These are phyloP conservation scores for Lanistes nyassanus DNA, from an alignment of 1,140 invertebrate genomes.

Conservation along the genomic window DNA sequence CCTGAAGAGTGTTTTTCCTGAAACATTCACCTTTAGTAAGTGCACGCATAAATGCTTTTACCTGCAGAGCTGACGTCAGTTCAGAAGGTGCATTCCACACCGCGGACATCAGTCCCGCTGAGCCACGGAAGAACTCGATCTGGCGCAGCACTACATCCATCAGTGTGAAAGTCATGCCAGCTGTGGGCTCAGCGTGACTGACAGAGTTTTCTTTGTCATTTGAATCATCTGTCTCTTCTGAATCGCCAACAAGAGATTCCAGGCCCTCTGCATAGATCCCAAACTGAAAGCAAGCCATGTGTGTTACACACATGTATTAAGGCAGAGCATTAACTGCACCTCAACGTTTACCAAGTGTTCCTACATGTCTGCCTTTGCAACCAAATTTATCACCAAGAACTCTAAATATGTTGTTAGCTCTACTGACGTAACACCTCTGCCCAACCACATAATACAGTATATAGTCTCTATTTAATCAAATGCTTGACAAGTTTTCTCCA, in stretches of 20 bases:
- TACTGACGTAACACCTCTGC: too few relatives aligned
- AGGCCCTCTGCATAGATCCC: constrained; percentile 85
- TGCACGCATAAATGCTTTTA: constrained; percentile 52
- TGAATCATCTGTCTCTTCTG: constrained; percentile 35
- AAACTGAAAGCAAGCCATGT: constrained; percentile 70
- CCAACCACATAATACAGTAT: too few relatives aligned
- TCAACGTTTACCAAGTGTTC: too few relatives aligned
- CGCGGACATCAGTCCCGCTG: constrained; percentile 88
- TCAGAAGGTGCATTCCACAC: constrained; percentile 80
- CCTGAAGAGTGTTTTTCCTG: background rate
- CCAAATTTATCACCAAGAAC: too few relatives aligned
- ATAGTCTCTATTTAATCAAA: too few relatives aligned
- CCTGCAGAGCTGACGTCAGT: constrained; percentile 83
- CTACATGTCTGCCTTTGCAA: too few relatives aligned
- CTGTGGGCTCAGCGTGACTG: constrained; percentile 72
- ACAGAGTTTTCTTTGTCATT: constrained; percentile 62
- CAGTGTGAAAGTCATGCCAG: constrained; percentile 85
- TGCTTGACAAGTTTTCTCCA: too few relatives aligned
- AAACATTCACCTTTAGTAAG: constrained; percentile 69
- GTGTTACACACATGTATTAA: background rate
- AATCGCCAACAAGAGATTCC: constrained; percentile 70
- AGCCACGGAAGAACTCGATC: constrained; percentile 85
- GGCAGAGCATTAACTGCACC: too few relatives aligned
- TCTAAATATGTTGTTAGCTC: too few relatives aligned
- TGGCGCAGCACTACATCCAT: constrained; percentile 83